A percentile compares a stretch with the other conserved stretches of the same genome.
These are phyloP conservation scores for Lycaon pictus DNA, from an alignment of 2,113 vertebrate species.

Conservation along the genomic window DNA sequence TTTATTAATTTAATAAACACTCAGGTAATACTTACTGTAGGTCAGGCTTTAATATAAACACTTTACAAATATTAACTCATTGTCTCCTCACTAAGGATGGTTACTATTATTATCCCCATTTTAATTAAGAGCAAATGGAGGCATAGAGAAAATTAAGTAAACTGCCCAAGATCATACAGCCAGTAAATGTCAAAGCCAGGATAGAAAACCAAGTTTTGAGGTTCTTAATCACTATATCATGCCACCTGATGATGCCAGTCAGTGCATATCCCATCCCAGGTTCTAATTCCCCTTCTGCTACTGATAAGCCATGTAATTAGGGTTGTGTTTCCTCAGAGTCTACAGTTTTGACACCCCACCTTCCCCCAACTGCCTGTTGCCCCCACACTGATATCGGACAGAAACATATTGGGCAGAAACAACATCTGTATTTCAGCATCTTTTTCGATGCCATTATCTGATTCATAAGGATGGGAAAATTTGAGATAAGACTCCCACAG, in stretches of 20 bases:
- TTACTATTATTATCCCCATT: neutral
- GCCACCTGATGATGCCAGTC: neutral
- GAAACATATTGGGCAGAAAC: neutral
- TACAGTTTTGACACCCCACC: neutral
- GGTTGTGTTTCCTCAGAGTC: neutral
- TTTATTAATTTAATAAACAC: neutral
- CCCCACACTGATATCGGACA: neutral
- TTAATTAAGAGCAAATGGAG: slow-evolving; percentile 13
- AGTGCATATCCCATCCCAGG: neutral
- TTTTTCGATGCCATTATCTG: neutral
- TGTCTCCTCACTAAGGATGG: neutral
- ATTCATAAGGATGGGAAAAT: slow-evolving; percentile 29
- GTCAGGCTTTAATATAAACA: neutral
- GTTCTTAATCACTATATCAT: neutral
- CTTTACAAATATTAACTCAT: neutral
- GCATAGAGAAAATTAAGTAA: neutral
- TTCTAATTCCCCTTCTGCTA: neutral
- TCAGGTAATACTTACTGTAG: neutral
- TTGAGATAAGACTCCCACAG: neutral
- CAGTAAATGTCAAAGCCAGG: neutral
- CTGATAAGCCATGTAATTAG: neutral
- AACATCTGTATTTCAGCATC: neutral
- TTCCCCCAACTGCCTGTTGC: neutral
- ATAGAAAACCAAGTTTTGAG: neutral
- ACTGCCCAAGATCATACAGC: neutral